Conservation (phyloP, 2,113 vertebrate species). For the Smithornis capensis region DNA sequence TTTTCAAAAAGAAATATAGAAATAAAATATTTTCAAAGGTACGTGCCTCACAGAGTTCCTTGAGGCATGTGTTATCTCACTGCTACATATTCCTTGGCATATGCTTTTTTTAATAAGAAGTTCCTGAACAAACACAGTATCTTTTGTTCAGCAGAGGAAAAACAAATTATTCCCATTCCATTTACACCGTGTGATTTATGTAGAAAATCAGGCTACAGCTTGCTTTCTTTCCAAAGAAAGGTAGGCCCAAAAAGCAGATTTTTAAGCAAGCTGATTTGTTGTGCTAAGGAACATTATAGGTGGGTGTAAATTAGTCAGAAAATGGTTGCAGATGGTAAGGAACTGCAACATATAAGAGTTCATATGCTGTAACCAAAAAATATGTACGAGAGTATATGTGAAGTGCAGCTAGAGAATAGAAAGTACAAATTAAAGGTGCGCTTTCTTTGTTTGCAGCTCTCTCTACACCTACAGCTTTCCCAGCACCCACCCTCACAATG, state of each 20-base stretch:
- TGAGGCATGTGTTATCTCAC: slow-evolving; percentile 26
- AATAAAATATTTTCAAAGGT: slow-evolving; percentile 32
- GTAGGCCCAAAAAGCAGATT: background rate
- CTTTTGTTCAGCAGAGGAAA: slow-evolving; percentile 31
- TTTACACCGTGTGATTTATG: background rate
- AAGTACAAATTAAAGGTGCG: background rate
- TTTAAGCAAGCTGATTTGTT: background rate
- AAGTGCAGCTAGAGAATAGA: background rate
- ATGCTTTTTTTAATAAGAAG: background rate
- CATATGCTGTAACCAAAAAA: background rate
- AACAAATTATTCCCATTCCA: background rate
- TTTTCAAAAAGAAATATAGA: background rate
- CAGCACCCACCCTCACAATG: background rate
- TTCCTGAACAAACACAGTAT: background rate
- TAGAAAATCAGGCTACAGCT: background rate
- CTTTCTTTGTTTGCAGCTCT: background rate
- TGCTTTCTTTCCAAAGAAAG: background rate
- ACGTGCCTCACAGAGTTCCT: background rate
- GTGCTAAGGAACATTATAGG: background rate
- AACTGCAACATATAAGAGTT: background rate
- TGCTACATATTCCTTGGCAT: background rate
- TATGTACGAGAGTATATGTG: background rate
- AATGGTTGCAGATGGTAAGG: background rate
- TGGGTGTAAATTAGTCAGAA: slow-evolving; percentile 15
- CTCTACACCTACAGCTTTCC: background rate